These are phyloP conservation scores for Eupithecia vulgata DNA, from an alignment of 2,888 invertebrate species.

Conservation along the genomic window DNA sequence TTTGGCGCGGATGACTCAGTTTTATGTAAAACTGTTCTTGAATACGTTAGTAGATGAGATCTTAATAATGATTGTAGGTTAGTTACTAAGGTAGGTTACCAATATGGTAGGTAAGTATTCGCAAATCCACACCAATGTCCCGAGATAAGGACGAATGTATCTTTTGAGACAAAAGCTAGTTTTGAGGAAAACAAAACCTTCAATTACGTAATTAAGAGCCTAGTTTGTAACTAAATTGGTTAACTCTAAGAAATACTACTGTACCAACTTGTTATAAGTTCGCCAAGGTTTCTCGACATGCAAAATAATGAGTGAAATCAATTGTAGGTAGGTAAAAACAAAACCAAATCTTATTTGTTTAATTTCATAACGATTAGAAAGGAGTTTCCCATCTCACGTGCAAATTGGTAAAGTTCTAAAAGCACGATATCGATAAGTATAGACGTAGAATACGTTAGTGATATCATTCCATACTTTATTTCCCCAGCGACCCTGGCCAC, in stretches of 20 bases:
- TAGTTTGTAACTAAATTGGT: not conserved
- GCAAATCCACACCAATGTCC: not conserved
- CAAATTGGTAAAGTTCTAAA: not conserved
- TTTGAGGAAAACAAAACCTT: not conserved
- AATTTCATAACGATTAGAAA: not conserved
- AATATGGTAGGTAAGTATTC: not conserved
- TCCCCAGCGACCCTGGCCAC: constrained; percentile 26
- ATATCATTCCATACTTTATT: constrained; percentile 24
- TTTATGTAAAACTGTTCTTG: constrained; percentile 15
- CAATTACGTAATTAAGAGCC: not conserved
- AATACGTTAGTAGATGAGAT: constrained; percentile 2
- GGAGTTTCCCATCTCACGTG: not conserved
- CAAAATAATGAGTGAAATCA: not conserved
- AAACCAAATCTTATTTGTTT: not conserved
- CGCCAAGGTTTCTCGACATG: not conserved
- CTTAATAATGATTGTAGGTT: not conserved
- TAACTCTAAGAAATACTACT: not conserved
- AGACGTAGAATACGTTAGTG: constrained; percentile 15
- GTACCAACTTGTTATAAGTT: not conserved
- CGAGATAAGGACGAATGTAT: not conserved
- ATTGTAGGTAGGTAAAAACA: not conserved
- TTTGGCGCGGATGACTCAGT: constrained; percentile 20
- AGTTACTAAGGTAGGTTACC: not conserved
- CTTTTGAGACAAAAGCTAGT: not conserved
- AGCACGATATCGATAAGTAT: constrained; percentile 3